A percentile compares a stretch with the other conserved stretches of the same genome.
These are phyloP conservation scores for Habrosyne pyritoides DNA, from an alignment of 2,888 invertebrate genomes.

Conservation along the genomic window DNA sequence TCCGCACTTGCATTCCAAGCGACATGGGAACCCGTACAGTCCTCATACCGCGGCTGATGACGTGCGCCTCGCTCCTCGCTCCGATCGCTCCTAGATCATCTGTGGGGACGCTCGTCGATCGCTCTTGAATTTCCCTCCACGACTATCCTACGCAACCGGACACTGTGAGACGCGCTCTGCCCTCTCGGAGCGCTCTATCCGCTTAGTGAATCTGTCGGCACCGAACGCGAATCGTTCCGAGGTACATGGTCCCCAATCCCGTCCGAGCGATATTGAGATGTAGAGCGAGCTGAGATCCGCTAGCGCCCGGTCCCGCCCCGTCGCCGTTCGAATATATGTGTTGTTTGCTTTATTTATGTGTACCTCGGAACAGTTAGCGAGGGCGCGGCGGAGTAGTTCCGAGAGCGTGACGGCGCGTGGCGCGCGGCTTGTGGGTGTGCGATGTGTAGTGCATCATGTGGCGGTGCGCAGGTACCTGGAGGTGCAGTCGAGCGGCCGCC, in stretches of 20 bases:
- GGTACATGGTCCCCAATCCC: slow-evolving; percentile 83
- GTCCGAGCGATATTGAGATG: slow-evolving; percentile 84
- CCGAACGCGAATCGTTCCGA: slow-evolving; percentile 82
- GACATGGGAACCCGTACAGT: slow-evolving; percentile 79
- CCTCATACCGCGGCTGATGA: slow-evolving; percentile 61
- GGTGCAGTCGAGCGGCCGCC: slow-evolving; percentile 94
- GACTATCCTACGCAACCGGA: slow-evolving; percentile 37
- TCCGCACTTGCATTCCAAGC: slow-evolving; percentile 83
- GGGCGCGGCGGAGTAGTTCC: slow-evolving; percentile 57
- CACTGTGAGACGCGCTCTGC: slow-evolving; percentile 57
- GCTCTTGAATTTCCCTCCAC: slow-evolving; percentile 26
- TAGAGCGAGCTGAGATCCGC: slow-evolving; percentile 79
- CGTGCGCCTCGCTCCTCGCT: slow-evolving; percentile 44
- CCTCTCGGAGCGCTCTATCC: slow-evolving; percentile 59
- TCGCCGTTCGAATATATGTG: slow-evolving; percentile 69
- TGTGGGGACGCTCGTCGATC: slow-evolving; percentile 38
- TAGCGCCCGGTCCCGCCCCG: slow-evolving; percentile 66
- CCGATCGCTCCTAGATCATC: slow-evolving; percentile 30
- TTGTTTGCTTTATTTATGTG: slow-evolving; percentile 81
- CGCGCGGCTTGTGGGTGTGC: slow-evolving; percentile 21
- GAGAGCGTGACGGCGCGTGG: slow-evolving; percentile 23
- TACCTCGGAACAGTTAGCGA: slow-evolving; percentile 83
- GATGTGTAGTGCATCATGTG: slow-evolving; percentile 53
- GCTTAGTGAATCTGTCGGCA: slow-evolving; percentile 62
- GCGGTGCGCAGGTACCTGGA: slow-evolving; percentile 90